Base-by-base conservation (phyloP, 2,888 invertebrate genomes). In the Ichneumoninae sp. region DNA sequence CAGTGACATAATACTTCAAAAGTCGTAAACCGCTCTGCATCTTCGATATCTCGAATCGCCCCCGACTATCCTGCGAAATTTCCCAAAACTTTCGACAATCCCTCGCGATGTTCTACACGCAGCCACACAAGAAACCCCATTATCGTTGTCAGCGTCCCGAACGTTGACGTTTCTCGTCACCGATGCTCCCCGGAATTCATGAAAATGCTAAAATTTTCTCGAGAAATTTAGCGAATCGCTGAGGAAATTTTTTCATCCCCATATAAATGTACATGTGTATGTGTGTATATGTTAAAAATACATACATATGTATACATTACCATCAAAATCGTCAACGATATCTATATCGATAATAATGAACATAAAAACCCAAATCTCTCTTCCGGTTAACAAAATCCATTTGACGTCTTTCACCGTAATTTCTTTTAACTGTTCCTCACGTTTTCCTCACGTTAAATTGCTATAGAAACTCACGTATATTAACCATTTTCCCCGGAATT, bases 401-500 rank as follows among this genome's bases (percentile, higher is more conserved):
- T 2, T 10, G 40, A 10, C 0, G 16, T 69, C n/a, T 69, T 5
- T n/a, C 10, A 10, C 16, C n/a, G 33, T 33, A 7, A 26, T 26
- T 60, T 57, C 8, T 26, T 10, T 54, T 8, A 19, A 10, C 22
- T 3, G 4, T 60, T 3, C n/a, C n/a, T n/a, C n/a, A n/a, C n/a
- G 30, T 65, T 65, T 65, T 16, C 8, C 50, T 66, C 52, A 68
- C 69, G 81, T 68, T 84, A 87, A 90, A 89, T 81, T 86, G 84
- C 87, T 89, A 87, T 44, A 80, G 71, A 90, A 60, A 93, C 92
- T 93, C 91, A 93, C 92, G 90, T 85, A 80, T 71, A 79, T 92
- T 89, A 91, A 92, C 89, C 90, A 90, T 88, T 40, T 66, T 66
- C 40, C 16, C n/a, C 22, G 16, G 5, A 50, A 66, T 65, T 36